Base-by-base conservation (phyloP, 2,888 invertebrate species). In the Agrotis segetum region DNA sequence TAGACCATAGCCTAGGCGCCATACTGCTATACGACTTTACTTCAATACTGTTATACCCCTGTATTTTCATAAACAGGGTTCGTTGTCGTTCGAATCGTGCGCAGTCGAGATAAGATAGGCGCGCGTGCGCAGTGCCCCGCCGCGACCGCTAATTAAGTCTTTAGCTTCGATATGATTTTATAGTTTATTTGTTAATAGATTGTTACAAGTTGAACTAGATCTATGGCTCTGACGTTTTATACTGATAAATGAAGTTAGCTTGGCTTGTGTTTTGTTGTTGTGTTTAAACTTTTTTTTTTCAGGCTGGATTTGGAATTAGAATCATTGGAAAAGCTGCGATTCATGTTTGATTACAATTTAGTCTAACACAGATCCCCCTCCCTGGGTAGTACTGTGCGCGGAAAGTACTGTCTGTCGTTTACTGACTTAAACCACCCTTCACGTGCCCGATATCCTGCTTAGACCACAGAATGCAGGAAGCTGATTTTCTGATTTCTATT, bases 141-240 rank as follows among this genome's bases (percentile, higher is more conserved):
- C 89, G 95, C 89, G 95, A 90, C 87, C 92, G 88, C 95, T 96
- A 96, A 96, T 96, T 96, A 96, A 96, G 93, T 94, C 95, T 93
- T 95, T 94, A 93, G 88, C 90, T 93, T 90, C 88, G 89, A 88
- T 91, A 91, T 88, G 90, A 91, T 91, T 90, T 88, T 88, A 90
- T 90, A 87, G 85, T 89, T 92, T 92, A 92, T 92, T 92, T 91
- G 91, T 89, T 92, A 90, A 92, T 92, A 90, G 88, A 87, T 88
- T 87, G 86, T 79, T 82, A 85, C 83, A 86, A 82, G 81, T 82
- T 74, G 60, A 68, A 81, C 75, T 77, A 65, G 71, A 67, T 76
- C 61, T 79, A 81, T 62, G 70, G 67, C n/a, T 67, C 67, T 74
- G 83, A 74, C 80, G 44, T 83, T 82, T 72, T 72, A 56, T 61